Evolutionary conservation across 35 echinoderm and acorn worm genomes (phyloP).

Genomic region (Amphiura filiformis): DNA sequence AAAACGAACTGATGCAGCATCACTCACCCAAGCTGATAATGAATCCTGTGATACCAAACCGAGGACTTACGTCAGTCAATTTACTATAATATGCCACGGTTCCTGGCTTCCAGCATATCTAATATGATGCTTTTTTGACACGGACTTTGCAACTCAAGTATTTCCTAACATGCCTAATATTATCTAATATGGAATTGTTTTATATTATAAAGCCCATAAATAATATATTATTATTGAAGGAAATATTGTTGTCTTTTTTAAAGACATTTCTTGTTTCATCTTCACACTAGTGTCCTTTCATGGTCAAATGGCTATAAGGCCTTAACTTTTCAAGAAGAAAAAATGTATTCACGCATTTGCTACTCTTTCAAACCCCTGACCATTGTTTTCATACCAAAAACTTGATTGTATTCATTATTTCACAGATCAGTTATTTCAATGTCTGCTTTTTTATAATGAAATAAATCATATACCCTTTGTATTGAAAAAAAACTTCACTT

Average conservation of each 20-base stretch:
- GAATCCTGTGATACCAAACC: neutral
- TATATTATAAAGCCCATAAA: neutral
- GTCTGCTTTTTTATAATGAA: neutral
- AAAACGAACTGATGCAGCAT: conserved; percentile 29
- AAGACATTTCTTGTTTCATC: too few relatives aligned
- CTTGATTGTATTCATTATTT: neutral
- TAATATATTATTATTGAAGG: neutral
- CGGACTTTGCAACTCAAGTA: neutral
- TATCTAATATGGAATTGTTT: neutral
- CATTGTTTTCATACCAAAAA: neutral
- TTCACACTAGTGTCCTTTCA: neutral
- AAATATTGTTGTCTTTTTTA: neutral
- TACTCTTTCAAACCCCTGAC: neutral
- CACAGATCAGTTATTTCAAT: neutral
- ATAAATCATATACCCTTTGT: neutral
- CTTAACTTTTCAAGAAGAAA: neutral
- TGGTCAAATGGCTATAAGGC: neutral
- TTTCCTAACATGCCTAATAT: neutral
- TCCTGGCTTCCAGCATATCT: neutral
- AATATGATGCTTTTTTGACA: neutral
- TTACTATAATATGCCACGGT: too few relatives aligned
- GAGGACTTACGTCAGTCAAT: too few relatives aligned
- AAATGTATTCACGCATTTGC: neutral
- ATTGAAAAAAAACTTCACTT: conserved; percentile 30
- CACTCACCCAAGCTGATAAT: neutral